These are phyloP conservation scores for Cacatua alba DNA, from an alignment of 2,113 vertebrate genomes.

Conservation along the genomic window DNA sequence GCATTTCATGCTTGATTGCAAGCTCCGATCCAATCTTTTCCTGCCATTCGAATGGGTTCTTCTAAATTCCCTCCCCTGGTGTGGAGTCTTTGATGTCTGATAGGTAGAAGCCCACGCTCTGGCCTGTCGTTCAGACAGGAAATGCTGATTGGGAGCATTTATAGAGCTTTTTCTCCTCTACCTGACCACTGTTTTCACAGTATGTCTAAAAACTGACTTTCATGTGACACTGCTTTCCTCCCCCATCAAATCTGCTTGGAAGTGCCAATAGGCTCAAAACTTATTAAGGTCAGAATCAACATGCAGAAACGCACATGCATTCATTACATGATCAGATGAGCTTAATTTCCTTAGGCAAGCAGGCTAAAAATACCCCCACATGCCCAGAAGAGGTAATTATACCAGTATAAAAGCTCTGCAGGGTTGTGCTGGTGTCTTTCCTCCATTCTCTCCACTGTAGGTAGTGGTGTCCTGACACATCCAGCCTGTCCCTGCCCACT, in stretches of 20 bases:
- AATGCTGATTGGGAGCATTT: background rate
- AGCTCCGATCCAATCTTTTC: background rate
- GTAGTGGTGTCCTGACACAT: background rate
- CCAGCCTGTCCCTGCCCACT: background rate
- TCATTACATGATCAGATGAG: constrained; percentile 49
- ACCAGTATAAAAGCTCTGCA: background rate
- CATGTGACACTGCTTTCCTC: background rate
- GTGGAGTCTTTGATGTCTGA: constrained; percentile 24
- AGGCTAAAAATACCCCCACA: constrained; percentile 25
- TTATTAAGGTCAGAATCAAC: constrained; percentile 55
- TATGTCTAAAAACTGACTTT: background rate
- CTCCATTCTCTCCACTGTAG: background rate
- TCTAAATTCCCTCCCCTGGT: background rate
- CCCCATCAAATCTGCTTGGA: constrained; percentile 14
- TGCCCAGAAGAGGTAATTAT: constrained; percentile 37
- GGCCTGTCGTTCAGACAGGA: background rate
- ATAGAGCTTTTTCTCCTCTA: background rate
- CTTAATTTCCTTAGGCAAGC: constrained; percentile 51
- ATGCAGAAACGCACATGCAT: background rate
- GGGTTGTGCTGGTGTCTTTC: background rate
- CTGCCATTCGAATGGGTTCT: background rate
- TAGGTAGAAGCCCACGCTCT: background rate
- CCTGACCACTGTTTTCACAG: constrained; percentile 3
- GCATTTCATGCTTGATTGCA: background rate
- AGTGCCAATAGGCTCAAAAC: background rate